Evolutionary conservation across 2,797 vertebrate species (phyloP), one percentile per base, ranked within the genome.

Genomic region (Myripristis murdjan): DNA sequence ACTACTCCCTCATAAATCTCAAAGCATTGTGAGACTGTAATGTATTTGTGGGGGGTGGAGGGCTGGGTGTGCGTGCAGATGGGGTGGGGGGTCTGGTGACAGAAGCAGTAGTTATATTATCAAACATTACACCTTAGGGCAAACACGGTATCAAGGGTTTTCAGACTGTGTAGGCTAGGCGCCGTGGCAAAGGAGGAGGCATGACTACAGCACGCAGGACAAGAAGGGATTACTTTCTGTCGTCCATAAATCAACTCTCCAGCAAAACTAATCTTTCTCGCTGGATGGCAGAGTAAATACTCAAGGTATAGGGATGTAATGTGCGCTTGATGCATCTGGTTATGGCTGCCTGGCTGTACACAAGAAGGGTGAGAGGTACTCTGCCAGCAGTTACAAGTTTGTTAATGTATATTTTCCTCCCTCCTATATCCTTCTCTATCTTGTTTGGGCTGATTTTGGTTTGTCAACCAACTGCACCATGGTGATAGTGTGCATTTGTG

Each of bases 71-170:
- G 70, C 77, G 76, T 79, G 77, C 57, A 61, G 74, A 84, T 73
- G 86, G 75, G 75, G 70, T 83, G 84, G 80, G 76, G 79, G 81
- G 79, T 90, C 87, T 89, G 88, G 95, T 96, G 97, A 97, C 96
- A 97, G 97, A 95, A 96, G 96, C 95, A 94, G 96, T 96, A 95
- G 97, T 97, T 97, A 96, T 96, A 97, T 97, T 97, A 97, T 98
- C 97, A 98, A 97, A 97, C 95, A 97, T 97, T 97, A 95, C 95
- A 97, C 96, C 97, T 97, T 87, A 91, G 96, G 96, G 97, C 95
- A 94, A 96, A 95, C 95, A 89, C 92, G 93, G 95, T 95, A 97
- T 97, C 95, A 94, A 95, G 97, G 93, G 90, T 90, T 94, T 92
- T 93, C 90, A 92, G 92, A 75, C 88, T 81, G 87, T 81, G 86